A percentile compares a stretch with the other conserved stretches of the same genome.
Conservation (phyloP, 2,113 vertebrate genomes). For the Elephantulus edwardii region DNA sequence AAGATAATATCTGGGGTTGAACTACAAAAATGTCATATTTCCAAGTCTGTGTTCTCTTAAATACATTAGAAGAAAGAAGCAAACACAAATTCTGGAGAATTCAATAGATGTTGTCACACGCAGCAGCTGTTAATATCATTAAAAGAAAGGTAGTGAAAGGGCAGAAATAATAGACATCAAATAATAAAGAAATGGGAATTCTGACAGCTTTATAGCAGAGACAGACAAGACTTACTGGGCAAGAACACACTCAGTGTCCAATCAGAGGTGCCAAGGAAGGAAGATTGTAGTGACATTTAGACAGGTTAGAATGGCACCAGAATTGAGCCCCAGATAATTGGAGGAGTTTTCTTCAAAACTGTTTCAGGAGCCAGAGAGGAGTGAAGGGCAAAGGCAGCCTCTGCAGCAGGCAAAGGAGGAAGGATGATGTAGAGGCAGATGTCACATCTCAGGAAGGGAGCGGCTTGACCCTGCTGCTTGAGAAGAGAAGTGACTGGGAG, state of each 20-base stretch:
- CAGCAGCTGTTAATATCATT: neutral
- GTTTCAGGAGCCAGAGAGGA: neutral
- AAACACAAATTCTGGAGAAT: neutral
- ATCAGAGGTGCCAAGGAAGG: neutral
- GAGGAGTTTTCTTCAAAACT: neutral
- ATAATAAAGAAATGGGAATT: neutral
- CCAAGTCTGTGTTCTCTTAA: neutral
- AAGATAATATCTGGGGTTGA: neutral
- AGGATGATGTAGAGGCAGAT: neutral
- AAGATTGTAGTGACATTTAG: neutral
- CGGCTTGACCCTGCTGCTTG: accelerated
- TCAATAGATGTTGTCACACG: neutral
- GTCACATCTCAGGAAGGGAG: neutral
- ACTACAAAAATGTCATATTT: neutral
- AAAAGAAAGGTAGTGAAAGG: neutral
- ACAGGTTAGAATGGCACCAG: neutral
- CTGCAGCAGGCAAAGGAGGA: neutral
- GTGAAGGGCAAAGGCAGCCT: neutral
- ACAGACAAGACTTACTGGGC: neutral
- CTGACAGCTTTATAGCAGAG: neutral
- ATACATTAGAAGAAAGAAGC: neutral
- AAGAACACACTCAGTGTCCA: neutral
- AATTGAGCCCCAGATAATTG: slow-evolving; percentile 8
- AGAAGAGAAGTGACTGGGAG: neutral
- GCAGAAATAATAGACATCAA: neutral